phyloP scores from a whole-genome alignment of 2,888 invertebrate species.

The Xanthorhoe spadicearia region DNA sequence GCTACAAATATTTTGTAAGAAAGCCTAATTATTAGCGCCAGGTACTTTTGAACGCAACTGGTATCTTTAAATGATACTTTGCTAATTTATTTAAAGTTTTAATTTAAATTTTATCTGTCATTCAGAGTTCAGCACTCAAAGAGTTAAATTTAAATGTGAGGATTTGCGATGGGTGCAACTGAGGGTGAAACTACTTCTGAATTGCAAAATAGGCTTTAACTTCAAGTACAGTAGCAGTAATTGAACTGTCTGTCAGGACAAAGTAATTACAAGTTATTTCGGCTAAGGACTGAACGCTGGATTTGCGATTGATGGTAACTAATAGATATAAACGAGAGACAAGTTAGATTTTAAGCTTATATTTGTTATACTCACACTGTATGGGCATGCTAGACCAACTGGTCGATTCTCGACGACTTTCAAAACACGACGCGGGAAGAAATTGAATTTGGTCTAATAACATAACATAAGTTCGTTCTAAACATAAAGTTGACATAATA shows the following conservation, averaged over 20 bases:
- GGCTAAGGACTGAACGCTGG: background rate
- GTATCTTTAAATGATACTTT: background rate
- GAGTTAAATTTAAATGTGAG: conserved; percentile 8
- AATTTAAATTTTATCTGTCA: background rate
- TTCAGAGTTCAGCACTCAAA: conserved; percentile 7
- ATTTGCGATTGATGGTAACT: background rate
- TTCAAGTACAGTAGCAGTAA: background rate
- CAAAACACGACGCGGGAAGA: no score
- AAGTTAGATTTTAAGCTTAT: no score
- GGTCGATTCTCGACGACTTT: no score
- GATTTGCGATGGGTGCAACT: conserved; percentile 6
- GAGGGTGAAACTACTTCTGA: conserved; percentile 7
- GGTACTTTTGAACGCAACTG: no score
- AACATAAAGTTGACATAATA: no score
- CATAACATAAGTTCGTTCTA: no score
- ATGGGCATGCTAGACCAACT: no score
- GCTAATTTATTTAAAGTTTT: background rate
- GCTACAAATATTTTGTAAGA: no score
- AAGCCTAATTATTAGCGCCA: no score
- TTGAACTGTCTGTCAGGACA: background rate
- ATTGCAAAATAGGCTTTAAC: conserved; percentile 4
- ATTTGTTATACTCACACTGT: no score
- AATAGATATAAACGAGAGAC: no score
- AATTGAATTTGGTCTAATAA: no score
- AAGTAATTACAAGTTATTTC: background rate